A percentile compares a stretch with the other conserved stretches of the same genome.
Evolutionary conservation across 2,888 invertebrate genomes (phyloP).

Genomic region (Cephus runcator): DNA sequence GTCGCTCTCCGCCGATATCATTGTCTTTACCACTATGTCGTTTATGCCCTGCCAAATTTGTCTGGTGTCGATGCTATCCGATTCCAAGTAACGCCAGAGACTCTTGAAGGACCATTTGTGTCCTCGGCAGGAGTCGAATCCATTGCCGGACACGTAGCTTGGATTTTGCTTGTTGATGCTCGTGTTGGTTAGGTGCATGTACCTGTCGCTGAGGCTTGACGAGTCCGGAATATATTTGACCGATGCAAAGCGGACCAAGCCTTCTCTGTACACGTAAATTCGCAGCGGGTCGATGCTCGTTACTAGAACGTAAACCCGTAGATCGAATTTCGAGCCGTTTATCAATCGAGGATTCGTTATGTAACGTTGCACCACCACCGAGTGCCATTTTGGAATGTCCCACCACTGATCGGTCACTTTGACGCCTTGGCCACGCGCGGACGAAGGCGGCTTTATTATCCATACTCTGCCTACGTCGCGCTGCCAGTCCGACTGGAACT

Average conservation of each 20-base stretch:
- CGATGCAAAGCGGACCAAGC: conserved; percentile 92
- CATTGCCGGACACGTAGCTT: conserved; percentile 86
- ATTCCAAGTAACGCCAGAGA: conserved; percentile 79
- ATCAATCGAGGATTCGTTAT: conserved; percentile 83
- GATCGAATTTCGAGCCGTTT: conserved; percentile 95
- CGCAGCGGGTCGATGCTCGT: conserved; percentile 93
- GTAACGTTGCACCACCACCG: conserved; percentile 89
- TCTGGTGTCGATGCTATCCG: conserved; percentile 77
- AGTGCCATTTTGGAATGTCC: conserved; percentile 83
- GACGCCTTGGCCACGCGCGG: conserved; percentile 95
- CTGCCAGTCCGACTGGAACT: conserved; percentile 85
- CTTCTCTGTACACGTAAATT: conserved; percentile 93
- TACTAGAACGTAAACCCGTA: conserved; percentile 91
- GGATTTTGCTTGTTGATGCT: conserved; percentile 87
- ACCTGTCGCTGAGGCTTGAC: conserved; percentile 79
- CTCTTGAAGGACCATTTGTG: conserved; percentile 83
- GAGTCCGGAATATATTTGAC: conserved; percentile 83
- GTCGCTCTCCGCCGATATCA: conserved; percentile 83
- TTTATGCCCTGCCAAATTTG: conserved; percentile 82
- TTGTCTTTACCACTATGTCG: conserved; percentile 90
- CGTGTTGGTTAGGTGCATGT: conserved; percentile 90
- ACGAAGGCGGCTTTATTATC: conserved; percentile 97
- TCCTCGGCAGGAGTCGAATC: conserved; percentile 88
- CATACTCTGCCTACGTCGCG: conserved; percentile 79
- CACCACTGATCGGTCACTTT: conserved; percentile 90